These are phyloP conservation scores for Lacerta viridis DNA, from an alignment of 2,797 vertebrate species.

Conservation along the genomic window DNA sequence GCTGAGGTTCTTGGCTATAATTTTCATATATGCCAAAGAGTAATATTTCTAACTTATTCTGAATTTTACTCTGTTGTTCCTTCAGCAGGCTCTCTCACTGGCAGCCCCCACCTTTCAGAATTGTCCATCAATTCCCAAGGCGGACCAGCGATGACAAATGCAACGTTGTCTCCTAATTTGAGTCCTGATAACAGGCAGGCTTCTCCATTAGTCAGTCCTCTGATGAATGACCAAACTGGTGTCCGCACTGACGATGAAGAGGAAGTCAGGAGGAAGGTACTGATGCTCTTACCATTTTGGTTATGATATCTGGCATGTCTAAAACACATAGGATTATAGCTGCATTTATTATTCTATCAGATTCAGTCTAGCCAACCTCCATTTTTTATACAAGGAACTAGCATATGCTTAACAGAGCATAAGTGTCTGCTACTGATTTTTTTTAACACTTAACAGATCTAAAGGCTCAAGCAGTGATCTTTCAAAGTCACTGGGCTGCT, in stretches of 20 bases:
- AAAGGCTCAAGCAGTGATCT: background rate
- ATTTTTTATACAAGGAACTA: background rate
- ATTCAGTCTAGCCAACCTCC: background rate
- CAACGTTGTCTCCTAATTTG: constrained; percentile 86
- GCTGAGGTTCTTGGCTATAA: constrained; percentile 28
- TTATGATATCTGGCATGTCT: background rate
- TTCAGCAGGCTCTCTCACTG: constrained; percentile 86
- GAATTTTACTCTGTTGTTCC: constrained; percentile 68
- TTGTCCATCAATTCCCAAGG: constrained; percentile 89
- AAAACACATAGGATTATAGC: background rate
- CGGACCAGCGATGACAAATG: constrained; percentile 86
- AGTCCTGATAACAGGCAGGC: constrained; percentile 90
- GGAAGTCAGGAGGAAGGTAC: constrained; percentile 92
- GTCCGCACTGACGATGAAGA: constrained; percentile 93
- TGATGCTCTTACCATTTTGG: background rate
- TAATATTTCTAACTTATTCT: constrained; percentile 45
- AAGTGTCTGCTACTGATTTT: background rate
- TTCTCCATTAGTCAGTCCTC: constrained; percentile 93
- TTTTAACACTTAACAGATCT: background rate
- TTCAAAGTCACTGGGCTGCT: background rate
- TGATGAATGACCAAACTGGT: constrained; percentile 90
- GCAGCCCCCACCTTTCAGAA: constrained; percentile 90
- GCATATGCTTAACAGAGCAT: background rate
- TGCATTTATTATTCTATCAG: background rate
- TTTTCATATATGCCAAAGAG: constrained; percentile 31